These are phyloP conservation scores for Caenorhabditis virilis DNA, from an alignment of 2,888 invertebrate genomes.

Conservation along the genomic window DNA sequence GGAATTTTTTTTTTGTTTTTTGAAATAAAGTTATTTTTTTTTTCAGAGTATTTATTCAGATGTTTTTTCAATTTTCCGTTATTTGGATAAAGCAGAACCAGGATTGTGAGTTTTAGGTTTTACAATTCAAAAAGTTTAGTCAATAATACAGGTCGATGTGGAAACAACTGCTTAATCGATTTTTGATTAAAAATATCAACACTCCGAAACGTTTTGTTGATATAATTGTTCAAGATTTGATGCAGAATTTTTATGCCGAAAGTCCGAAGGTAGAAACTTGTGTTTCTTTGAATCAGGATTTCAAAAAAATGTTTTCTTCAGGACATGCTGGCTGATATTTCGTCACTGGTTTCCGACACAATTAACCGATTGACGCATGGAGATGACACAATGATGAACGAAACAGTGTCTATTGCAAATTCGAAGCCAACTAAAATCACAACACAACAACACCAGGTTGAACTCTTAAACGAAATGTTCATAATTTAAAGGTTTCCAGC, in stretches of 20 bases:
- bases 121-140: too few species aligned
- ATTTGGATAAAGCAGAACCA: slow-evolving; percentile 5
- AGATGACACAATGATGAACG: slow-evolving; percentile 1
- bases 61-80: slow-evolving; percentile 1
- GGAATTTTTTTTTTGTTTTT: not conserved
- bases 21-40: not conserved
- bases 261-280: not conserved
- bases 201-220: slow-evolving; percentile 14
- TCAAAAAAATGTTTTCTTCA: too few species aligned
- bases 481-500: not conserved
- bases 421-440: not conserved
- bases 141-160: too few species aligned
- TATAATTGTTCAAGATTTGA: slow-evolving; percentile 7
- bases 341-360: not conserved
- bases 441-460: not conserved
- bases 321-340: too few species aligned
- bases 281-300: too few species aligned
- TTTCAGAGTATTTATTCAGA: slow-evolving; percentile 3
- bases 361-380: not conserved
- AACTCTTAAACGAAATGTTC: not conserved
- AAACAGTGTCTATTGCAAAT: slow-evolving; percentile 1
- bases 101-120: slow-evolving; percentile 15
- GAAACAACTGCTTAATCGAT: too few species aligned
- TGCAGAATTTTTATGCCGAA: slow-evolving; percentile 7
- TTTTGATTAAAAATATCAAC: slow-evolving; percentile 1